Conservation (phyloP, 2,888 invertebrate species). For the Cephus pygmeus region DNA sequence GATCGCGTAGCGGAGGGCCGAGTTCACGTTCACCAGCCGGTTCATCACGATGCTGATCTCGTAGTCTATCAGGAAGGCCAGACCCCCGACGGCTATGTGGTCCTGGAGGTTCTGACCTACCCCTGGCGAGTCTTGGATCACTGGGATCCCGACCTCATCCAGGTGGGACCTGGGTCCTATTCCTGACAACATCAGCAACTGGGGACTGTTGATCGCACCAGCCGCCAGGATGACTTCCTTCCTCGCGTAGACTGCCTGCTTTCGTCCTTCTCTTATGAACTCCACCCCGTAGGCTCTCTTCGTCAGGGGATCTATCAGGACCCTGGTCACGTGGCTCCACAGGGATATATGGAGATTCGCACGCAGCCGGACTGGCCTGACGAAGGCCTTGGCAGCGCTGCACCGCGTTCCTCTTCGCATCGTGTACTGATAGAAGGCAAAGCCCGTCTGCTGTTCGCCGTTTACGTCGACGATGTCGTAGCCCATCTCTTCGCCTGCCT, state of each 20-base stretch:
- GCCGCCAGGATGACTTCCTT: slow-evolving; percentile 87
- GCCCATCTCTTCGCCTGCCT: slow-evolving; percentile 93
- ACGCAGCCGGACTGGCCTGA: slow-evolving; percentile 81
- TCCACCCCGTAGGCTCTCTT: slow-evolving; percentile 84
- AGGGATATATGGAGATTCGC: slow-evolving; percentile 85
- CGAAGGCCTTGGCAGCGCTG: slow-evolving; percentile 86
- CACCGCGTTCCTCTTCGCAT: slow-evolving; percentile 86
- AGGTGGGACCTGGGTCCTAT: slow-evolving; percentile 84
- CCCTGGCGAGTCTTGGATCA: slow-evolving; percentile 82
- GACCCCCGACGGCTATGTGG: slow-evolving; percentile 88
- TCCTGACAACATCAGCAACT: slow-evolving; percentile 92
- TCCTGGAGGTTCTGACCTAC: slow-evolving; percentile 91
- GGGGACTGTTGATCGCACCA: slow-evolving; percentile 92
- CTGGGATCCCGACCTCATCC: slow-evolving; percentile 76
- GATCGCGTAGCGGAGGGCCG: slow-evolving; percentile 84
- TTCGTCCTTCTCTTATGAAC: slow-evolving; percentile 76
- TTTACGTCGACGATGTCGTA: slow-evolving; percentile 89
- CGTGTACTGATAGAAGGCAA: slow-evolving; percentile 88
- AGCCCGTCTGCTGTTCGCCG: slow-evolving; percentile 88
- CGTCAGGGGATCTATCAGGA: slow-evolving; percentile 77
- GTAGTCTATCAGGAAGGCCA: slow-evolving; percentile 83
- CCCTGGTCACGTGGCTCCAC: slow-evolving; percentile 82
- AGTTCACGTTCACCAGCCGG: slow-evolving; percentile 84
- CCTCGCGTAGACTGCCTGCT: slow-evolving; percentile 75
- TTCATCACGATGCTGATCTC: slow-evolving; percentile 84